phyloP scores from a whole-genome alignment of 2,113 vertebrate species.

The Uria aalge region DNA sequence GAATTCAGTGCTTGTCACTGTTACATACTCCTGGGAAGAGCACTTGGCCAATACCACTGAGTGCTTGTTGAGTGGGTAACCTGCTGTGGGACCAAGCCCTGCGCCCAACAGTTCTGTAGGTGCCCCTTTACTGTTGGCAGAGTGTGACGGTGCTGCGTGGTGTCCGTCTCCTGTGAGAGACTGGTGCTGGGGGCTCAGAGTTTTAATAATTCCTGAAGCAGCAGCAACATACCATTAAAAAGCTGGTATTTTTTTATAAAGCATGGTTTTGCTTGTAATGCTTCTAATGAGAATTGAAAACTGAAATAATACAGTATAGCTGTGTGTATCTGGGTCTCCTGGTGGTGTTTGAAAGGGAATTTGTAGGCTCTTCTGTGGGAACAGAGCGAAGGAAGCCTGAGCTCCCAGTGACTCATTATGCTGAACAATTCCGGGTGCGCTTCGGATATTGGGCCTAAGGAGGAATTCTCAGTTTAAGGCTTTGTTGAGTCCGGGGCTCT shows the following conservation, averaged over 20 bases:
- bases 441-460: accelerated
- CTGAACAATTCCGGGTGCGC: neutral
- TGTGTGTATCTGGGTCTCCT: neutral
- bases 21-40: too few species aligned
- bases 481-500: accelerated
- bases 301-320: neutral
- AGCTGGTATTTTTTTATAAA: neutral
- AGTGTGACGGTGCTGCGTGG: too few species aligned
- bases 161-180: too few species aligned
- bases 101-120: too few species aligned
- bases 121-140: too few species aligned
- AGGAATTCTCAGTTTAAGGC: neutral
- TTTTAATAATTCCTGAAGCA: neutral
- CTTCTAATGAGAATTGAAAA: neutral
- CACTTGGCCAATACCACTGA: too few species aligned
- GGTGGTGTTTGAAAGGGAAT: neutral
- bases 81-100: too few species aligned
- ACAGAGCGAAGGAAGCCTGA: neutral
- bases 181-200: too few species aligned
- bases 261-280: neutral
- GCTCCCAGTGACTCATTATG: neutral
- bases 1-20: too few species aligned
- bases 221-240: neutral
- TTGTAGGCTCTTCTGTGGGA: neutral
- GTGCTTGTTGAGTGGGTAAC: too few species aligned